Percentiles rank a stretch among this genome's conserved stretches.
Conservation (phyloP, 2,113 vertebrate species). For the Hyaena hyaena region DNA sequence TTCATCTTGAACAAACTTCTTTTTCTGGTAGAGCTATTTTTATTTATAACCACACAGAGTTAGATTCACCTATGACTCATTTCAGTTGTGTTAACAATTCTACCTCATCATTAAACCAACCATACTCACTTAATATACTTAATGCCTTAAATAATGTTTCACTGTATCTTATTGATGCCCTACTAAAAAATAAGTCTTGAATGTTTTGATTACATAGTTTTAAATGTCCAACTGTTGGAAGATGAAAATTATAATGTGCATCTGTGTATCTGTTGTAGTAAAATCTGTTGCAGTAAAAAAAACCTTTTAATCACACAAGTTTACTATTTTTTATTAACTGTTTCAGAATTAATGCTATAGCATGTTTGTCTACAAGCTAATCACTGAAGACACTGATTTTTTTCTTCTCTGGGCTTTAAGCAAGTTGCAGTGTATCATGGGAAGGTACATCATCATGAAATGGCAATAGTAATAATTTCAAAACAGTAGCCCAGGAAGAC, state of each 20-base stretch:
- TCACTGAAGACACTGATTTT: not conserved
- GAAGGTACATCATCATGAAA: not conserved
- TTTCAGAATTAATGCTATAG: not conserved
- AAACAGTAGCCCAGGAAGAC: not conserved
- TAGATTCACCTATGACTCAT: not conserved
- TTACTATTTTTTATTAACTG: not conserved
- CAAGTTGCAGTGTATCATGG: not conserved
- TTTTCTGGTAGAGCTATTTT: not conserved
- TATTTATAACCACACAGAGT: not conserved
- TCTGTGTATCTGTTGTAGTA: not conserved
- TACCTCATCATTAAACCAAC: conserved; percentile 58
- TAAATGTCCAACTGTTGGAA: not conserved
- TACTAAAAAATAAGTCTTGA: not conserved
- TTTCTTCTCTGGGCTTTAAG: not conserved
- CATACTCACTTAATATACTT: conserved; percentile 58
- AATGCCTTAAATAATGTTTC: not conserved
- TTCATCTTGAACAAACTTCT: not conserved
- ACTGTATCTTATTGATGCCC: not conserved
- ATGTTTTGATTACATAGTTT: not conserved
- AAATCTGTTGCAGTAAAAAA: not conserved
- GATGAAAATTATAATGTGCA: not conserved
- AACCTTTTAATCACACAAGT: not conserved
- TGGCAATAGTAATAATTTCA: not conserved
- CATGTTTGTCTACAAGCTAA: not conserved
- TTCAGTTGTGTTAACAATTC: not conserved